phyloP scores from a whole-genome alignment of 2,113 vertebrate genomes.

The Fregetta grallaria region DNA sequence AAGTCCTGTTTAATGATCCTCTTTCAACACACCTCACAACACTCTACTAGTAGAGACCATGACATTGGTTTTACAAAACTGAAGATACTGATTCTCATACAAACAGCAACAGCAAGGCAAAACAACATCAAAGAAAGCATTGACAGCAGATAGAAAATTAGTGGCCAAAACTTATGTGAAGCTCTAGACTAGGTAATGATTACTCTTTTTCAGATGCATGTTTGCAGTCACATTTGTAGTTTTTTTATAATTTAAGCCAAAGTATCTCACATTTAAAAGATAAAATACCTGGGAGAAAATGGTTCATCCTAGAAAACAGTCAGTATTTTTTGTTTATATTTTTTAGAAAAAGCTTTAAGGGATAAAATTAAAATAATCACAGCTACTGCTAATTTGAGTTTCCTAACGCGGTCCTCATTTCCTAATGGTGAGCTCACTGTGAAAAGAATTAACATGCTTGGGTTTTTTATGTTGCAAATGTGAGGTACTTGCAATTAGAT shows the following conservation, averaged over 20 bases:
- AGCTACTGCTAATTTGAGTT: neutral
- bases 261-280: neutral
- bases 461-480: neutral
- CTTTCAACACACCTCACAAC: neutral
- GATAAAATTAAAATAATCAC: neutral
- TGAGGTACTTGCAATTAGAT: neutral
- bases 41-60: neutral
- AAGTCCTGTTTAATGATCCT: neutral
- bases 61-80: neutral
- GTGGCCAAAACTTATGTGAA: neutral
- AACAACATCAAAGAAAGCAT: neutral
- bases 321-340: neutral
- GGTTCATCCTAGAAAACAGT: neutral
- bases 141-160: neutral
- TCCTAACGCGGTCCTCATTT: neutral
- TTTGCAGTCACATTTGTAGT: neutral
- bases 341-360: neutral
- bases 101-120: neutral
- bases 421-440: neutral
- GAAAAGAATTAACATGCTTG: neutral
- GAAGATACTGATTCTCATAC: neutral
- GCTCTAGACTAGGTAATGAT: neutral
- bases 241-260: neutral
- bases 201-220: rapidly evolving
- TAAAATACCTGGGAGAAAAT: neutral